phyloP scores from a whole-genome alignment of 2,797 vertebrate genomes.

The Urophycis tenuis region DNA sequence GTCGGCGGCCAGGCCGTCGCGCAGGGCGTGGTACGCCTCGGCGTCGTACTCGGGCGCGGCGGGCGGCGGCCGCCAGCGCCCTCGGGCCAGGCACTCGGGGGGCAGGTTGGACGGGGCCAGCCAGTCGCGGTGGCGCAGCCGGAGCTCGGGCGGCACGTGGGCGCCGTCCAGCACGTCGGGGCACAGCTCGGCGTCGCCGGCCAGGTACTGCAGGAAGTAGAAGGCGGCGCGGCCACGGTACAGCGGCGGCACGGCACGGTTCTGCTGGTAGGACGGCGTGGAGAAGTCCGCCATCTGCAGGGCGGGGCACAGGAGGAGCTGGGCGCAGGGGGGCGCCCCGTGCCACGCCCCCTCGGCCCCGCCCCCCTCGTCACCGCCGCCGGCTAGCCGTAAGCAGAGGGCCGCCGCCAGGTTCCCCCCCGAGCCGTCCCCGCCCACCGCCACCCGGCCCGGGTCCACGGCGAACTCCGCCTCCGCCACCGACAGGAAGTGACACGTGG shows the following conservation, averaged over 20 bases:
- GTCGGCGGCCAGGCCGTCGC: slow-evolving; percentile 35
- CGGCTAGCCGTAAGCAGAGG: slow-evolving; percentile 67
- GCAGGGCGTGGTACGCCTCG: slow-evolving; percentile 46
- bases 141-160: slow-evolving; percentile 66
- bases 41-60: slow-evolving; percentile 45
- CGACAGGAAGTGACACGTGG: slow-evolving; percentile 74
- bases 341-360: slow-evolving; percentile 36
- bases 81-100: slow-evolving; percentile 61
- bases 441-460: slow-evolving; percentile 68
- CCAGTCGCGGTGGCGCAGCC: slow-evolving; percentile 67
- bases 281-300: slow-evolving; percentile 76
- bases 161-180: slow-evolving; percentile 49
- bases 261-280: slow-evolving; percentile 81
- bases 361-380: neutral
- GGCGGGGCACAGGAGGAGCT: slow-evolving; percentile 76
- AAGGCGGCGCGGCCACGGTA: slow-evolving; percentile 43
- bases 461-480: slow-evolving; percentile 65
- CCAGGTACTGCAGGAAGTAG: slow-evolving; percentile 66
- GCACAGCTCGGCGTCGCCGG: slow-evolving; percentile 41
- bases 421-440: slow-evolving; percentile 76
- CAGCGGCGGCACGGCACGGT: slow-evolving; percentile 69
- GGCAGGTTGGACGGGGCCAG: slow-evolving; percentile 72
- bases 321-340: slow-evolving; percentile 74
- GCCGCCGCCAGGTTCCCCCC: slow-evolving; percentile 71
- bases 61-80: slow-evolving; percentile 30